Percentiles rank a stretch among this genome's conserved stretches.
These are phyloP conservation scores for Meta bourneti DNA, from an alignment of 2,888 invertebrate species.

Conservation along the genomic window DNA sequence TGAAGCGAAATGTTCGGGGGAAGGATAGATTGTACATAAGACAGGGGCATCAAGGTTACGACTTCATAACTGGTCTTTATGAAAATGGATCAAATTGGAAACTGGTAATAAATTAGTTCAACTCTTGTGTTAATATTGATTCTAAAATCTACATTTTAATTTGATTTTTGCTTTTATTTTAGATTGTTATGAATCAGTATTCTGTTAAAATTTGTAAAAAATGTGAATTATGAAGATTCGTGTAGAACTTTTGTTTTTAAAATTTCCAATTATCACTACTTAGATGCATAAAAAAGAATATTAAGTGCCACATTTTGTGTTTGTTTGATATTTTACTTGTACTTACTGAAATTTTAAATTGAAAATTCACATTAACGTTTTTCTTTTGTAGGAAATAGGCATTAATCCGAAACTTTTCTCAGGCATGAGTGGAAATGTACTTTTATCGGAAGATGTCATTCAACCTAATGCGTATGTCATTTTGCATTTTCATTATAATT, in stretches of 20 bases:
- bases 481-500: neutral
- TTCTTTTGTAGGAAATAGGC: conserved; percentile 82
- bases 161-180: too few relatives aligned
- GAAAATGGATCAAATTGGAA: conserved; percentile 79
- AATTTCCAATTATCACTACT: neutral
- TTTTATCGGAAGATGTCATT: conserved; percentile 87
- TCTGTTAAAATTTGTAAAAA: too few relatives aligned
- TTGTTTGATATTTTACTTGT: neutral
- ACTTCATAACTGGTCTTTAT: conserved; percentile 87
- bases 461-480: conserved; percentile 85
- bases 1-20: conserved; percentile 90
- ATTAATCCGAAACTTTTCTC: conserved; percentile 86
- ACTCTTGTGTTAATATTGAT: neutral
- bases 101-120: conserved; percentile 39
- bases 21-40: conserved; percentile 94
- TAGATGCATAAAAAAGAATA: neutral
- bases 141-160: neutral
- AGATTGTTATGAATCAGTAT: too few relatives aligned
- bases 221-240: too few relatives aligned
- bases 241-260: neutral
- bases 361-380: conserved; percentile 8
- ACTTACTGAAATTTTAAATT: neutral
- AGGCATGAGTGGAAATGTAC: conserved; percentile 91
- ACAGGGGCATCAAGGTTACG: conserved; percentile 86
- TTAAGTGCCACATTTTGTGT: too few relatives aligned